Conservation (phyloP, 2,797 vertebrate genomes). For the Cheirogaleus major region DNA sequence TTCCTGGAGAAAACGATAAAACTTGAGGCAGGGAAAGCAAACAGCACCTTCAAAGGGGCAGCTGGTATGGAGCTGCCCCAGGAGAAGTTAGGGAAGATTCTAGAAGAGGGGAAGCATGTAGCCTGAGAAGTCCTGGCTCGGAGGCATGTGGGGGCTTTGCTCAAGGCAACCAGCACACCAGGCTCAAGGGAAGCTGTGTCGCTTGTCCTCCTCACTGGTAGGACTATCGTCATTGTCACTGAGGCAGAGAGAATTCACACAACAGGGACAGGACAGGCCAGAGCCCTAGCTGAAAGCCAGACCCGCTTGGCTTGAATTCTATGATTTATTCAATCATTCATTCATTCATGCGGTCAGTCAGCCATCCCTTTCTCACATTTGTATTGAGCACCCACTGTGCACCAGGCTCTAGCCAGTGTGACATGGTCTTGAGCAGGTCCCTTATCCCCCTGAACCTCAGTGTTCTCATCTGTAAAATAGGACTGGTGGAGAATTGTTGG, state of each 20-base stretch:
- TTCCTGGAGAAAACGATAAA: slow-evolving; percentile 70
- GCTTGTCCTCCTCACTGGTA: rapidly evolving
- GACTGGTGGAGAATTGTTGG: neutral
- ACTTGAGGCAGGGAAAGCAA: slow-evolving; percentile 66
- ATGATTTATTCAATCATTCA: neutral
- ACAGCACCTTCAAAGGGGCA: slow-evolving; percentile 58
- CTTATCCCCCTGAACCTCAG: neutral
- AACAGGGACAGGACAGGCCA: neutral
- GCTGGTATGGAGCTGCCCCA: neutral
- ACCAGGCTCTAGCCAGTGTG: neutral
- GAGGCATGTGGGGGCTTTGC: neutral
- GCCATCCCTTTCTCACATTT: too few species aligned
- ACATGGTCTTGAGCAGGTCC: neutral
- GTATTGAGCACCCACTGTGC: neutral
- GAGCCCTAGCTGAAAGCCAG: neutral
- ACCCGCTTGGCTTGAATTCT: neutral
- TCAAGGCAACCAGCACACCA: neutral
- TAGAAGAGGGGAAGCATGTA: neutral
- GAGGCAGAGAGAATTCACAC: neutral
- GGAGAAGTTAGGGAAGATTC: slow-evolving; percentile 54
- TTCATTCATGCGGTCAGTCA: neutral
- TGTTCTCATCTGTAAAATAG: neutral
- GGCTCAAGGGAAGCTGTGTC: neutral
- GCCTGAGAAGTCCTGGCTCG: neutral
- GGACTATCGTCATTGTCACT: neutral